phyloP scores from a whole-genome alignment of 2,797 vertebrate species.

The Syngnathus acus region DNA sequence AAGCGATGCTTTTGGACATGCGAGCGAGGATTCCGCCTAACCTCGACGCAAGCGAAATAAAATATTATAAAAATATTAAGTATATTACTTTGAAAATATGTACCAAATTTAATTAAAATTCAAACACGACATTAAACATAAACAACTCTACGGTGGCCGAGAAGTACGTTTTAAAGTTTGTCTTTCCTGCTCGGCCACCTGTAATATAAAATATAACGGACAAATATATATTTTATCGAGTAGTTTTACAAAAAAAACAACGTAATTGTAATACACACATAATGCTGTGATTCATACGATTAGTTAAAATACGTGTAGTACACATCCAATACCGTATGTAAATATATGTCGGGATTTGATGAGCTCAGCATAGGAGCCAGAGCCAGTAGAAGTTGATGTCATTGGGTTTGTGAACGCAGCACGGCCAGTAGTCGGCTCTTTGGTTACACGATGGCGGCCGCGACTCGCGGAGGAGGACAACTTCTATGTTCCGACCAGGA shows the following conservation, averaged over 20 bases:
- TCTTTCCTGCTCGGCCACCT: not conserved
- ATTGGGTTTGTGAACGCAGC: constrained; percentile 1
- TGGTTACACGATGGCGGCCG: constrained; percentile 69
- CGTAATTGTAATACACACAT: too few relatives aligned
- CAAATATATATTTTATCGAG: too few relatives aligned
- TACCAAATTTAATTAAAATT: too few relatives aligned
- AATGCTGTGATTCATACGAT: not conserved
- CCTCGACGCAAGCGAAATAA: too few relatives aligned
- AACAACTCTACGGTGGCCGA: not conserved
- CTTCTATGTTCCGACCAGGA: constrained; percentile 62
- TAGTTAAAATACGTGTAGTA: not conserved
- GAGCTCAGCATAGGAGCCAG: not conserved
- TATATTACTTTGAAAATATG: not conserved
- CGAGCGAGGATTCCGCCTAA: too few relatives aligned
- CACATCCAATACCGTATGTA: too few relatives aligned
- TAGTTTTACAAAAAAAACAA: too few relatives aligned
- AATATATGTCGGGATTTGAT: not conserved
- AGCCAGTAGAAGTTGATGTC: constrained; percentile 13
- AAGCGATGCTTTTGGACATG: too few relatives aligned
- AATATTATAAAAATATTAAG: not conserved
- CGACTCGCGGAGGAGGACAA: constrained; percentile 66
- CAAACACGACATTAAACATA: too few relatives aligned
- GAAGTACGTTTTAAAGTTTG: not conserved
- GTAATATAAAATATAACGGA: not conserved
- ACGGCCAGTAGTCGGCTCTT: constrained; percentile 45